These are phyloP conservation scores for Sphenopsis melanotis DNA, from an alignment of 2,797 vertebrate genomes.

Conservation along the genomic window DNA sequence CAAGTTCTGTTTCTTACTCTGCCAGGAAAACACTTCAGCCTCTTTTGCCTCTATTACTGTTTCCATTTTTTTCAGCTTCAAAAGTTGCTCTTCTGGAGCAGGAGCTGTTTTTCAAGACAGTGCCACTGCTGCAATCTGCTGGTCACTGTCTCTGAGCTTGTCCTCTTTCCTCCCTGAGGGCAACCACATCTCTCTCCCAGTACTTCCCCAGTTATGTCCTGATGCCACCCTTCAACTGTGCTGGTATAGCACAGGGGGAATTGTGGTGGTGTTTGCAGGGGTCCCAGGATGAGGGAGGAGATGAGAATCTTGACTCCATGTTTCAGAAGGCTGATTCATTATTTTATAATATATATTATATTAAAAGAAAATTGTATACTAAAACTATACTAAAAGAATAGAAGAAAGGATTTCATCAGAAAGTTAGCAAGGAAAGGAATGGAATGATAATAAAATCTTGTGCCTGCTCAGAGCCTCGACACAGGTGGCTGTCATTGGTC, in stretches of 20 bases:
- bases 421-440: too few relatives aligned
- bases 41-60: neutral
- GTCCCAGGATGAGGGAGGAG: too few relatives aligned
- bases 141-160: neutral
- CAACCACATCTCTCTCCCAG: neutral
- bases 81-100: neutral
- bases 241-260: neutral
- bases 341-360: too few relatives aligned
- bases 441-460: too few relatives aligned
- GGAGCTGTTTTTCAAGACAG: neutral
- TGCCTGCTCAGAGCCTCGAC: too few relatives aligned
- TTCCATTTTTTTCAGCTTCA: neutral
- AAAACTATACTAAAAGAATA: too few relatives aligned
- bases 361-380: too few relatives aligned
- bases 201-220: neutral
- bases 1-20: neutral
- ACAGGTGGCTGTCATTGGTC: too few relatives aligned
- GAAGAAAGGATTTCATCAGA: too few relatives aligned
- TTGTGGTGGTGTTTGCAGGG: too few relatives aligned
- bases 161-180: fast-evolving
- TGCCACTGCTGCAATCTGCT: neutral
- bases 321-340: too few relatives aligned
- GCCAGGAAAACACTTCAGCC: neutral
- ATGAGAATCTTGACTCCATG: too few relatives aligned
- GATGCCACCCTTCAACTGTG: neutral